These are phyloP conservation scores for Tenthredo distinguenda DNA, from an alignment of 2,888 invertebrate species.

Conservation along the genomic window DNA sequence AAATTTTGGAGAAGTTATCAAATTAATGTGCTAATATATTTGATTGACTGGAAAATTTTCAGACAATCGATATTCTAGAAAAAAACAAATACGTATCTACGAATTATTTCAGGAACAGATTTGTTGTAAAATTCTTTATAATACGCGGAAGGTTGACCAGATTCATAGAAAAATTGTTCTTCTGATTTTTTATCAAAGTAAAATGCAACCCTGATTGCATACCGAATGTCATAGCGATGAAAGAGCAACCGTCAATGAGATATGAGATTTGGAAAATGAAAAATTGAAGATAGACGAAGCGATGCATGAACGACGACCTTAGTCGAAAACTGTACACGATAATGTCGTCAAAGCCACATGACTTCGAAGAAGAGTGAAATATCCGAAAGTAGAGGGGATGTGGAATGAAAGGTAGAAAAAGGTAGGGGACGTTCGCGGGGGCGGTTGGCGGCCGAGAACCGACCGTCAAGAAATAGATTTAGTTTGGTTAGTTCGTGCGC, in stretches of 20 bases:
- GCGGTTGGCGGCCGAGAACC: conserved; percentile 47
- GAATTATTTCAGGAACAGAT: neutral
- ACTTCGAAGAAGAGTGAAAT: conserved; percentile 1
- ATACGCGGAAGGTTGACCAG: too few species aligned
- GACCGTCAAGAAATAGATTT: conserved; percentile 64
- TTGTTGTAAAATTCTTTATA: too few species aligned
- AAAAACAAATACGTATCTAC: neutral
- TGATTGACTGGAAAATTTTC: neutral
- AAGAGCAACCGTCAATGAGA: too few species aligned
- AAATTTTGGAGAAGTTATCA: neutral
- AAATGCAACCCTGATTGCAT: too few species aligned
- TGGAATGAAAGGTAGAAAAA: conserved; percentile 44
- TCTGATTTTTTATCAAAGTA: too few species aligned
- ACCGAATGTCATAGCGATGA: too few species aligned
- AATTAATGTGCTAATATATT: neutral
- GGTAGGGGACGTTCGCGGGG: conserved; percentile 48
- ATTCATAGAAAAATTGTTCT: too few species aligned
- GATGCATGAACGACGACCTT: neutral
- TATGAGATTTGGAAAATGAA: neutral
- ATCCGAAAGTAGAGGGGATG: conserved; percentile 47
- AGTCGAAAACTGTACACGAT: neutral
- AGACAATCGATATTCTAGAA: neutral
- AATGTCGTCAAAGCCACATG: neutral
- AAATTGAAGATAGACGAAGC: neutral
- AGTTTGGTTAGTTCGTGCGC: conserved; percentile 77